Conservation (phyloP, 1,140 invertebrate species). For the Nixonia krombeini region DNA sequence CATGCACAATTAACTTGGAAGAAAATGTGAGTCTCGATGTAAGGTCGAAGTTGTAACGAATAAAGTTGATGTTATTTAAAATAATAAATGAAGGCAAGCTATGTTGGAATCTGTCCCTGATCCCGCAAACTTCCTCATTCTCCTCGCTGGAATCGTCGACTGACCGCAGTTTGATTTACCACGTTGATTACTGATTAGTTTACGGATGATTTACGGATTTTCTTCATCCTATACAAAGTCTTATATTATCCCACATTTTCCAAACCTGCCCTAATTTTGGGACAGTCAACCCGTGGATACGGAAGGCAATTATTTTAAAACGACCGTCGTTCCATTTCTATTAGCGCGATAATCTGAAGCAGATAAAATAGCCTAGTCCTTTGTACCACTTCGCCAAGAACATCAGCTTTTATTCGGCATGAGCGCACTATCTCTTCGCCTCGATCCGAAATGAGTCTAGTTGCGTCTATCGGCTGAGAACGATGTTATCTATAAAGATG, state of each 20-base stretch:
- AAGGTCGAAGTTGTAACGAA: constrained; percentile 64
- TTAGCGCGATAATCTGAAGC: constrained; percentile 49
- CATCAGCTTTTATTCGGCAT: constrained; percentile 38
- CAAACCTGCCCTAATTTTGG: background rate
- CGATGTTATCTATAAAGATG: constrained; percentile 47
- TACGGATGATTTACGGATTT: too few relatives aligned
- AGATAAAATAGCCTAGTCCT: constrained; percentile 51
- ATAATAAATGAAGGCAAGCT: constrained; percentile 54
- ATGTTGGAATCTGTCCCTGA: background rate
- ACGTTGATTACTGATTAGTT: too few relatives aligned
- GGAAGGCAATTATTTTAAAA: constrained; percentile 57
- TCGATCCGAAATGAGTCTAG: constrained; percentile 29
- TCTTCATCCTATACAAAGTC: too few relatives aligned
- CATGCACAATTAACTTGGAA: constrained; percentile 60
- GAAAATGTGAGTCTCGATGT: constrained; percentile 52
- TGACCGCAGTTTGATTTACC: too few relatives aligned
- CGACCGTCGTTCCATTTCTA: constrained; percentile 49
- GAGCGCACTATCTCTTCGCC: constrained; percentile 36
- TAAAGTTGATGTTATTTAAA: constrained; percentile 72
- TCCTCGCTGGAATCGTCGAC: too few relatives aligned
- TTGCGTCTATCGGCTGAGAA: constrained; percentile 21
- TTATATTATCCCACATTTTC: too few relatives aligned
- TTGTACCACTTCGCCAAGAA: constrained; percentile 44
- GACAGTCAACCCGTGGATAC: background rate
- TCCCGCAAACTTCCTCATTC: background rate